Evolutionary conservation across 2,797 vertebrate species (phyloP).

Genomic region (Neopelma chrysocephalum): DNA sequence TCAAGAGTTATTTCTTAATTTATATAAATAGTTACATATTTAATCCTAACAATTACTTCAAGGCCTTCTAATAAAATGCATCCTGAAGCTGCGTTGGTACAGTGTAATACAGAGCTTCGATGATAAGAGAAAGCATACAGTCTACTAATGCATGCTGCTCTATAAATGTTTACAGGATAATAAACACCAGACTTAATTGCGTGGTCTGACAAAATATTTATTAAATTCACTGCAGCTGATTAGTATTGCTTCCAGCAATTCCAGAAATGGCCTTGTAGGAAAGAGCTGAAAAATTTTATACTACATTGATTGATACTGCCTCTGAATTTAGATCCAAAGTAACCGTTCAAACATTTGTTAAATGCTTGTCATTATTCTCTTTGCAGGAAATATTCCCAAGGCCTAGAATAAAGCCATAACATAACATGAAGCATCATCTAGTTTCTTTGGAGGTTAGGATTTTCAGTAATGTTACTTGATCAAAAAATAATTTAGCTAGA

Average conservation of each 20-base stretch:
- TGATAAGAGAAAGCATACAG: neutral
- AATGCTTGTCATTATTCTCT: neutral
- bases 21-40: neutral
- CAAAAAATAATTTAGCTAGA: neutral
- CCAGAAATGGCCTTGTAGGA: slow-evolving; percentile 7
- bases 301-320: neutral
- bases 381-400: neutral
- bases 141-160: neutral
- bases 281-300: neutral
- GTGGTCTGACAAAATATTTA: neutral
- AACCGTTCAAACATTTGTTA: neutral
- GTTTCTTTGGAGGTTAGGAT: neutral
- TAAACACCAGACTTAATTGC: slow-evolving; percentile 3
- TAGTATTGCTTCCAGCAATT: neutral
- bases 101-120: neutral
- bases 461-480: neutral
- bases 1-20: slow-evolving; percentile 10
- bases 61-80: slow-evolving; percentile 9
- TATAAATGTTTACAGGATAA: slow-evolving; percentile 6
- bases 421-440: neutral
- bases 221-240: slow-evolving; percentile 16
- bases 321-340: slow-evolving; percentile 31
- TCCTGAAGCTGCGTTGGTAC: neutral
- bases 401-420: neutral
- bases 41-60: neutral